Base-by-base conservation (phyloP, 2,113 vertebrate species). In the Oreochromis spilurus region DNA sequence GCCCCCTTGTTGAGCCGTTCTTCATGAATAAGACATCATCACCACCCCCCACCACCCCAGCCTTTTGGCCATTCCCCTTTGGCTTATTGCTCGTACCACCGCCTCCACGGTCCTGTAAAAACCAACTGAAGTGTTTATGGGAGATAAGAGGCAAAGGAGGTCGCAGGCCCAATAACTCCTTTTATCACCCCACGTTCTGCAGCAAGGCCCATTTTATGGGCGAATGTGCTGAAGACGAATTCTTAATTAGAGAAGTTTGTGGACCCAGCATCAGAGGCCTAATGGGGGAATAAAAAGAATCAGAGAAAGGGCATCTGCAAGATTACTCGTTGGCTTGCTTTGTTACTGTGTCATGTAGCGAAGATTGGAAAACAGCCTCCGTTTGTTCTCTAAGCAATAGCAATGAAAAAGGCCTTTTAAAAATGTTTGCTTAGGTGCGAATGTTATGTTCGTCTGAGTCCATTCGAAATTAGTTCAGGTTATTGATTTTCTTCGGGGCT, bases 161-260 rank as follows among this genome's bases (percentile, higher is more conserved):
- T 95, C 84, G 88, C 89, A 83, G 91, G 92, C 88, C 93, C 93
- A 95, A 96, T 96, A 95, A 94, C 93, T 90, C 57, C 87, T 93
- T 96, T 96, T 95, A 96, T 96, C 92, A 62, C 89, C 87, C 82
- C 84, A 79, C 67, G 54, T 93, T 93, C 87, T 88, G 82, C 89
- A 87, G 89, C 88, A 9, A 88, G 89, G 84, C 82, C 36, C 88
- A 45, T 91, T 96, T 95, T 93, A 96, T 83, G 90, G 92, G 60
- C 19, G 86, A 82, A 92, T 93, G 89, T 93, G 91, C 90, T 78
- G 90, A 91, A 92, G 93, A 93, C 78, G 54, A 95, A 95, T 94
- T 93, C 91, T 96, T 96, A 96, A 96, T 96, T 94, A 95, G 93
- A 93, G 89, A 93, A 93, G 92, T 94, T 94, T 95, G 91, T 93